Base-by-base conservation (phyloP, 2,113 vertebrate genomes). In the Leptodactylus fuscus region DNA sequence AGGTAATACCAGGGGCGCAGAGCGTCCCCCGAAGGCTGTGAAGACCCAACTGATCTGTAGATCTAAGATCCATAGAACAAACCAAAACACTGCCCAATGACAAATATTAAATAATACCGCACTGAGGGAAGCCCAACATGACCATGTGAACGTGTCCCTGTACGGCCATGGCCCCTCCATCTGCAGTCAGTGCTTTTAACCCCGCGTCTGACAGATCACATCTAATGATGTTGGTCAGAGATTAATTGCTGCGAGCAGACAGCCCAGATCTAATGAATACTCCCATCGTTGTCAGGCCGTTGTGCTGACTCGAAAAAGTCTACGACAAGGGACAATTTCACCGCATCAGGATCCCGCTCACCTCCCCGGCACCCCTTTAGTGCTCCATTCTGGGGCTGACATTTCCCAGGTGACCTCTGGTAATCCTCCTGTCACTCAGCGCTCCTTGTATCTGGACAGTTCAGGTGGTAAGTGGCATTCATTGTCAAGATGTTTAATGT, bases 401-500 rank as follows among this genome's bases (percentile, higher is more conserved):
- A 83, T 83, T 83, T 83, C 22, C 27, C 1, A 36, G 6, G 24
- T 58, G 67, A 82, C 62, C 62, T 34, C 46, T 69, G 12, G 48
- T 71, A 53, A 82, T 82, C 67, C 51, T 73, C 29, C 48, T 82
- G 71, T 82, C 34, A 29, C 34, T 58, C 69, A 22, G 34, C 69
- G 53, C 69, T 83, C 27, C n/a, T 11, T 4, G 67, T 36, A 58
- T 55, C 49, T 44, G 51, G 49, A 58, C 32, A 36, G 69, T 34
- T 73, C 49, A 58, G 38, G 29, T 74, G 49, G 69, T 51, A 83
- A 51, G 81, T 83, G 81, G n/a, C 81, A 58, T 44, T 41, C 69
- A 83, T 83, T 74, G 48, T 73, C 55, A 74, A 73, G 67, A 67
- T 49, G 24, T 38, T 62, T 16, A 82, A 82, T 70, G 48, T 58